phyloP scores from a whole-genome alignment of 2,797 vertebrate species.

The Typhlichthys subterraneus region DNA sequence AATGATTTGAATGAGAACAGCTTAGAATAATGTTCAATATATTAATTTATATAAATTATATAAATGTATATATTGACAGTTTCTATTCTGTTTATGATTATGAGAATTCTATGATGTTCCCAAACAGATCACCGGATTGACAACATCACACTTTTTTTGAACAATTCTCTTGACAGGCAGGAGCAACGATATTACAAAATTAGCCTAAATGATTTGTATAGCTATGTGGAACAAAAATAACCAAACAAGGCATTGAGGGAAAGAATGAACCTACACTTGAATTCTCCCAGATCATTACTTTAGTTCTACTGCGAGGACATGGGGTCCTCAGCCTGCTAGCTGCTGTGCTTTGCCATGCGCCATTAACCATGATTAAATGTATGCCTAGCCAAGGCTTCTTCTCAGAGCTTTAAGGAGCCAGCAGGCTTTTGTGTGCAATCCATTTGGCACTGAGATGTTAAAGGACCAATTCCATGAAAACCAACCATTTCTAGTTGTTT shows the following conservation, averaged over 20 bases:
- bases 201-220: not conserved
- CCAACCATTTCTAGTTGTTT: too few relatives aligned
- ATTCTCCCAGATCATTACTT: not conserved
- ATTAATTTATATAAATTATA: too few relatives aligned
- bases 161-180: too few relatives aligned
- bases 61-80: too few relatives aligned
- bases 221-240: not conserved
- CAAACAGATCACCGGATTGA: not conserved
- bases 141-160: slow-evolving; percentile 12
- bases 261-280: not conserved
- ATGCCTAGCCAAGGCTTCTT: too few relatives aligned
- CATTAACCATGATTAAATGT: not conserved
- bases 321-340: not conserved
- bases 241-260: not conserved
- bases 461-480: too few relatives aligned
- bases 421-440: too few relatives aligned
- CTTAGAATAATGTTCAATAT: not conserved
- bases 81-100: too few relatives aligned
- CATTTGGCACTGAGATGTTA: too few relatives aligned
- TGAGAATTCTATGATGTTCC: not conserved
- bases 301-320: not conserved
- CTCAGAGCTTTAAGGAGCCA: too few relatives aligned
- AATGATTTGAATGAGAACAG: not conserved
- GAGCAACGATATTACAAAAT: too few relatives aligned
- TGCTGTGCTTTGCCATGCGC: not conserved